Conservation (phyloP, 1,140 invertebrate species). For the Notospermus geniculatus region DNA sequence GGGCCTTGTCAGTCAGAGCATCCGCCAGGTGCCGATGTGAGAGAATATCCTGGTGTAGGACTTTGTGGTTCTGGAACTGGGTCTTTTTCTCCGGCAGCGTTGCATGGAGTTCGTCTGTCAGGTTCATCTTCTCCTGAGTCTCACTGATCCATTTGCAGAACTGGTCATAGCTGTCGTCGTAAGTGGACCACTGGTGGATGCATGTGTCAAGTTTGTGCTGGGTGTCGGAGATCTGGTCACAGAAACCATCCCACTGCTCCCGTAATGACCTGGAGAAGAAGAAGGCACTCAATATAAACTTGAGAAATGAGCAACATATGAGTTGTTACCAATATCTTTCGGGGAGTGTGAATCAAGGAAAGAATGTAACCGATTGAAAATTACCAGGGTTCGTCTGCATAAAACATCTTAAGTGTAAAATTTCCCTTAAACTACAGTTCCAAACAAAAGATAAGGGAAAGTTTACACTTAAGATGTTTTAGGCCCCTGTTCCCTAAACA, state of each 20-base stretch:
- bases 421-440: too few species aligned
- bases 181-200: slow-evolving; percentile 61
- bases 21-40: slow-evolving; percentile 87
- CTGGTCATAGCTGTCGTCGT: slow-evolving; percentile 66
- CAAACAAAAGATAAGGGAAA: too few species aligned
- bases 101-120: slow-evolving; percentile 84
- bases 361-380: too few species aligned
- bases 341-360: too few species aligned
- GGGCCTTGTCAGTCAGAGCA: slow-evolving; percentile 87
- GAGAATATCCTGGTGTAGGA: slow-evolving; percentile 90
- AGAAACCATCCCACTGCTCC: slow-evolving; percentile 68
- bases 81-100: slow-evolving; percentile 91
- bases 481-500: too few species aligned
- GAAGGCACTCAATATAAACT: too few species aligned
- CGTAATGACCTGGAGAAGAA: slow-evolving; percentile 66
- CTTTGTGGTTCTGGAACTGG: slow-evolving; percentile 87
- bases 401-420: too few species aligned
- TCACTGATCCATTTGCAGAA: slow-evolving; percentile 89
- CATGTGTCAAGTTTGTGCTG: slow-evolving; percentile 83
- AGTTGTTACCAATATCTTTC: too few species aligned
- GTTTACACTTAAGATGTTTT: too few species aligned
- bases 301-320: too few species aligned
- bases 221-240: slow-evolving; percentile 77
- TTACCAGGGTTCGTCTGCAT: too few species aligned
- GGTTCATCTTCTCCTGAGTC: slow-evolving; percentile 85